Conservation (phyloP, 1,140 invertebrate genomes). For the Macrotrachela quadricornifera region DNA sequence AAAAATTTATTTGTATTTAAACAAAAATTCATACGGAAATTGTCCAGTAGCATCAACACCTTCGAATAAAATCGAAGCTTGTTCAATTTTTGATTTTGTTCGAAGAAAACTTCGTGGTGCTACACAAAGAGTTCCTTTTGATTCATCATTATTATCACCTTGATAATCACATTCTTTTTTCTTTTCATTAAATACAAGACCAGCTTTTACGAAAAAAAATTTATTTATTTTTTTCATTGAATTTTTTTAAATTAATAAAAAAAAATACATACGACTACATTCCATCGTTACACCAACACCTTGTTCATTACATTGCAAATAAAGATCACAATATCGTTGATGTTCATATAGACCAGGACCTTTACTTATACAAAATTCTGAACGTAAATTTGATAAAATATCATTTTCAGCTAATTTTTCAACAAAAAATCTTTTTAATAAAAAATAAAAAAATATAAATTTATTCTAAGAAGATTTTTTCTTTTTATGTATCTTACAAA, state of each 20-base stretch:
- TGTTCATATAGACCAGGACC: constrained; percentile 1
- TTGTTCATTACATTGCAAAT: constrained; percentile 7
- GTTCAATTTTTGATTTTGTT: no score
- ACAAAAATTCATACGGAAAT: neutral
- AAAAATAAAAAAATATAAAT: neutral
- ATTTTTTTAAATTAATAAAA: no score
- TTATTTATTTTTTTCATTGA: neutral
- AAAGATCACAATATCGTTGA: constrained; percentile 7
- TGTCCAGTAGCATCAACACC: constrained; percentile 2
- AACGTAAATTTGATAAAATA: constrained; percentile 7
- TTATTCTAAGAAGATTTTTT: neutral
- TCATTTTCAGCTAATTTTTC: constrained; percentile 6
- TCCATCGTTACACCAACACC: constrained; percentile 8
- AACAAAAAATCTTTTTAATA: constrained; percentile 5
- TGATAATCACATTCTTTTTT: constrained; percentile 3
- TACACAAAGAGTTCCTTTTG: no score
- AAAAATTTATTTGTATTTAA: no score
- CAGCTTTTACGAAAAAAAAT: neutral
- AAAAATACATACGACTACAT: neutral
- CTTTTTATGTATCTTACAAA: neutral
- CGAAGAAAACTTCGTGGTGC: no score
- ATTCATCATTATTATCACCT: no score
- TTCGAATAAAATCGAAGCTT: neutral
- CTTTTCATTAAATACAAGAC: constrained; percentile 6
- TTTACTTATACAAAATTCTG: constrained; percentile 7